Percentiles rank a stretch among this genome's conserved stretches.
Evolutionary conservation across 2,113 vertebrate genomes (phyloP).

Genomic region (Nyctibius bracteatus): DNA sequence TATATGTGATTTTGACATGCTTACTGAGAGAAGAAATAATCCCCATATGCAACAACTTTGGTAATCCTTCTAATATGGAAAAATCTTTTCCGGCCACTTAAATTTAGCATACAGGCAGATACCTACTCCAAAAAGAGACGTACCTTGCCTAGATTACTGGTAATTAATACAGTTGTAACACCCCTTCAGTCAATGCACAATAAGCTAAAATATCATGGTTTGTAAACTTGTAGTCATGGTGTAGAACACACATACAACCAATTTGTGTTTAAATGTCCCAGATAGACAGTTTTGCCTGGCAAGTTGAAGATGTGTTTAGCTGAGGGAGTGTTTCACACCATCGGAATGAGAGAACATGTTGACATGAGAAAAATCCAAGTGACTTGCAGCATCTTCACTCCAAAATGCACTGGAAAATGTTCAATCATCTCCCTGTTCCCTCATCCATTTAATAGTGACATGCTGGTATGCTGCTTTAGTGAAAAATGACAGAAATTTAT

Average conservation of each 20-base stretch:
- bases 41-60: not conserved
- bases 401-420: not conserved
- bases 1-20: not conserved
- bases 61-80: not conserved
- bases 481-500: not conserved
- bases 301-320: not conserved
- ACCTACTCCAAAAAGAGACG: not conserved
- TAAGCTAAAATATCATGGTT: not conserved
- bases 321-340: not conserved
- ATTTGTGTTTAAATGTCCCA: not conserved
- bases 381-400: not conserved
- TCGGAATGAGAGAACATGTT: not conserved
- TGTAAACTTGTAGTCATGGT: not conserved
- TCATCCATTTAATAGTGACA: not conserved
- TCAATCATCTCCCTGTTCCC: not conserved
- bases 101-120: not conserved
- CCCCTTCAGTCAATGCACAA: not conserved
- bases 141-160: not conserved
- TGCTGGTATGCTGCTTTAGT: not conserved
- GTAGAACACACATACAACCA: not conserved
- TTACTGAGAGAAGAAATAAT: not conserved
- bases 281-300: not conserved
- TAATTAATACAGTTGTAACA: not conserved
- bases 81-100: not conserved
- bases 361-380: not conserved